phyloP scores from a whole-genome alignment of 2,797 vertebrate species.

The Arrhamphus sclerolepis region DNA sequence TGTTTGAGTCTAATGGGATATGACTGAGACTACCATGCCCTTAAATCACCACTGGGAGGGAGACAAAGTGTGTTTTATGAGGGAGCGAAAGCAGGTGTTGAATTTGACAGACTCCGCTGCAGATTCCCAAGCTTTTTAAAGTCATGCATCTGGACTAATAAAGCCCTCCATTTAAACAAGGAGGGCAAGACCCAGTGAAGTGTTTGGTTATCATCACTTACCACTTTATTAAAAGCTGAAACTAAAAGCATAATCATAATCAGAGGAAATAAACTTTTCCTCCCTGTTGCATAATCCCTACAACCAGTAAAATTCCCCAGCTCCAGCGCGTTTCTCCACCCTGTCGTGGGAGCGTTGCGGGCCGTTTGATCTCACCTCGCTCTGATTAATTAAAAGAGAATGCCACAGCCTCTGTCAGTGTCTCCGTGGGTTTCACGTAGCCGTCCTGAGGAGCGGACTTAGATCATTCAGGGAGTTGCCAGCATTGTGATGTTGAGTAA shows the following conservation, averaged over 20 bases:
- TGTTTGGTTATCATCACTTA: slow-evolving; percentile 56
- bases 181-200: slow-evolving; percentile 32
- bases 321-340: slow-evolving; percentile 4
- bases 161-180: slow-evolving; percentile 61
- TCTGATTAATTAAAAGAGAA: slow-evolving; percentile 74
- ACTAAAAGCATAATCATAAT: slow-evolving; percentile 49
- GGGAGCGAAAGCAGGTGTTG: slow-evolving; percentile 74
- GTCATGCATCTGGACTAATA: slow-evolving; percentile 77
- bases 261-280: slow-evolving; percentile 47
- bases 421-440: slow-evolving; percentile 68
- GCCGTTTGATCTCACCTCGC: slow-evolving; percentile 68
- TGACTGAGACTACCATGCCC: slow-evolving; percentile 54
- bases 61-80: slow-evolving; percentile 65
- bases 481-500: slow-evolving; percentile 61
- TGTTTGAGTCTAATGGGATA: slow-evolving; percentile 49
- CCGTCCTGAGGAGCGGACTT: slow-evolving; percentile 48
- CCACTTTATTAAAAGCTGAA: slow-evolving; percentile 60
- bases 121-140: slow-evolving; percentile 73
- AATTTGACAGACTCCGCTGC: slow-evolving; percentile 63
- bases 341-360: slow-evolving; percentile 43
- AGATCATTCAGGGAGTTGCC: slow-evolving; percentile 38
- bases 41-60: slow-evolving; percentile 68
- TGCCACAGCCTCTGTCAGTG: slow-evolving; percentile 47
- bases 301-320: slow-evolving; percentile 20
- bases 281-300: neutral